phyloP scores from a whole-genome alignment of 2,888 invertebrate genomes.

The Chloroclysta siterata region DNA sequence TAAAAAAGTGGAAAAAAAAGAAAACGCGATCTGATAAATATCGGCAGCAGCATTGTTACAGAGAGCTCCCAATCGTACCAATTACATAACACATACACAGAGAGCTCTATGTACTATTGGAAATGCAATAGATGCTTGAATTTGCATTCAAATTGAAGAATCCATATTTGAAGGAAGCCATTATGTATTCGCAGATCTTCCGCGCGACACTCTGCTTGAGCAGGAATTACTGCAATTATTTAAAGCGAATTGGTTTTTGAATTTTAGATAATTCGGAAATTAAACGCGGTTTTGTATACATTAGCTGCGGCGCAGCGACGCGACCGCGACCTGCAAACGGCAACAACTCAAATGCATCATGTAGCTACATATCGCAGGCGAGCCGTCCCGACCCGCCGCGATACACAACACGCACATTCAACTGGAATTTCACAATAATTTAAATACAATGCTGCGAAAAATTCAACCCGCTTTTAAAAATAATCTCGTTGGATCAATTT shows the following conservation, averaged over 20 bases:
- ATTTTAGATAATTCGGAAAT: conserved; percentile 17
- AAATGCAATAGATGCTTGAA: not conserved
- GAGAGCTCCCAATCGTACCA: not conserved
- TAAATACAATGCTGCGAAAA: not conserved
- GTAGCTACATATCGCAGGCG: not conserved
- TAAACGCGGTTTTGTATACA: conserved; percentile 7
- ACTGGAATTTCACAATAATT: not conserved
- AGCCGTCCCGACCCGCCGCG: not conserved
- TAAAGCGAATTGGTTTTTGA: conserved; percentile 1
- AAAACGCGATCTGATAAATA: not conserved
- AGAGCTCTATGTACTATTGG: not conserved
- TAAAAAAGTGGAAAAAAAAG: not conserved
- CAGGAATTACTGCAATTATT: not conserved
- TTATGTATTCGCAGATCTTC: not conserved
- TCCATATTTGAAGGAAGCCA: not conserved
- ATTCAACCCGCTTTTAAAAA: not conserved
- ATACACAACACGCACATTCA: not conserved
- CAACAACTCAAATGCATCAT: conserved; percentile 7
- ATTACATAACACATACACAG: not conserved
- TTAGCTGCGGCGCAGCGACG: conserved; percentile 1
- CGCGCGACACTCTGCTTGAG: not conserved
- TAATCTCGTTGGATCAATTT: conserved; percentile 3
- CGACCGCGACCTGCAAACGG: conserved; percentile 6
- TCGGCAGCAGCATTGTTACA: not conserved
- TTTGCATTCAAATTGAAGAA: not conserved